These are phyloP conservation scores for Xiphophorus birchmanni DNA, from an alignment of 2,797 vertebrate genomes.

Conservation along the genomic window DNA sequence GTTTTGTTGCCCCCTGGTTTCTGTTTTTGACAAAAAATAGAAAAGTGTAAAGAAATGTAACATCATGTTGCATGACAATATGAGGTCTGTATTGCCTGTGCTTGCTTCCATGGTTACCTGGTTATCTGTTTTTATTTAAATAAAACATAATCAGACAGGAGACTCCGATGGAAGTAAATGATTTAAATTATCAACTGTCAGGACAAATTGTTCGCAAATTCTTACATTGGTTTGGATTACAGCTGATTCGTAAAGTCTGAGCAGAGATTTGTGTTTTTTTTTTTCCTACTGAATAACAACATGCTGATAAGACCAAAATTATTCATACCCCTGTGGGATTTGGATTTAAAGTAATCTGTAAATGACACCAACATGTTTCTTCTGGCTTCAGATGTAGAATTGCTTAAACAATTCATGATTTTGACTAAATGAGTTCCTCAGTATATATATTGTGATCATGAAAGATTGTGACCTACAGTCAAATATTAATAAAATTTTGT, in stretches of 20 bases:
- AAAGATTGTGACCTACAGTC: background rate
- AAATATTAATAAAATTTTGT: background rate
- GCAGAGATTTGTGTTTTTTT: background rate
- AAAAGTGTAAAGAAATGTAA: background rate
- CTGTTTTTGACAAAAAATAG: background rate
- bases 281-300: background rate
- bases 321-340: background rate
- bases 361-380: background rate
- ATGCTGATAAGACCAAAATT: background rate
- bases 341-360: background rate
- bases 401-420: background rate
- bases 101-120: constrained; percentile 7
- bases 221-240: background rate
- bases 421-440: background rate
- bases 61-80: background rate
- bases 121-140: constrained; percentile 5
- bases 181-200: background rate
- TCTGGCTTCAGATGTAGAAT: background rate
- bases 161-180: background rate
- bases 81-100: background rate
- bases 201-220: background rate
- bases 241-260: background rate
- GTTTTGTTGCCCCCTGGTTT: background rate
- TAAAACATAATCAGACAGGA: background rate
- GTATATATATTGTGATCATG: background rate